Base-by-base conservation (phyloP, 2,888 invertebrate genomes). In the Smittia sp. region DNA sequence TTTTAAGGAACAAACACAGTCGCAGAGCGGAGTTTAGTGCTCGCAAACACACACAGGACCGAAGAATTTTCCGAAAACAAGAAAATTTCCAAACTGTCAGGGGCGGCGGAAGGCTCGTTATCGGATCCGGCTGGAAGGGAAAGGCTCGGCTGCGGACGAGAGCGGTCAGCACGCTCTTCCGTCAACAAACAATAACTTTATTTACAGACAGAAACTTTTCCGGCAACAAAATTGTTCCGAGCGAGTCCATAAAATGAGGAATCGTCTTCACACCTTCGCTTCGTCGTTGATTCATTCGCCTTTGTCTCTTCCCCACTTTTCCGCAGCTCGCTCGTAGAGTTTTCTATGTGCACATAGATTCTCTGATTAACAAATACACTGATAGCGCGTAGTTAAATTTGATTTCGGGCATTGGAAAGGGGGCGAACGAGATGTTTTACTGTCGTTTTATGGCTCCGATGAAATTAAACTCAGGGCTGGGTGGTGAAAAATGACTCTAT, bases 401-500 rank as follows among this genome's bases (percentile, higher is more conserved):
- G 46, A 46, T 46, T 46, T 46, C 46, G 32, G 9, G 32, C 32
- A 46, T 6, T 46, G 11, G 15, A 15, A 15, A 15, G 46, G 46
- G 15, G 46, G 46, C 46, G 38, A 38, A 46, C 15, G 46, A 46
- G 15, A 46, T n/a, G 46, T 46, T 46, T 46, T 46, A 46, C 46
- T 46, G 46, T 46, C 15, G 46, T 46, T 46, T 46, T 46, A 46
- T 46, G 46, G 46, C 46, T 46, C 46, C 46, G 46, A n/a, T 46
- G 46, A 46, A 46, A 46, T 46, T 46, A 6, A 46, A 46, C n/a
- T 46, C 46, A 46, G 46, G 46, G 46, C 6, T 46, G 46, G 46
- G 46, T 46, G 46, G 38, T 66, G 68, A 68, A 68, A 68, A 68
- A 68, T 68, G 68, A 68, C 68, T 68, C 68, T 46, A 68, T 68